phyloP scores from a whole-genome alignment of 2,888 invertebrate species.

The Epistrophe eligans region DNA sequence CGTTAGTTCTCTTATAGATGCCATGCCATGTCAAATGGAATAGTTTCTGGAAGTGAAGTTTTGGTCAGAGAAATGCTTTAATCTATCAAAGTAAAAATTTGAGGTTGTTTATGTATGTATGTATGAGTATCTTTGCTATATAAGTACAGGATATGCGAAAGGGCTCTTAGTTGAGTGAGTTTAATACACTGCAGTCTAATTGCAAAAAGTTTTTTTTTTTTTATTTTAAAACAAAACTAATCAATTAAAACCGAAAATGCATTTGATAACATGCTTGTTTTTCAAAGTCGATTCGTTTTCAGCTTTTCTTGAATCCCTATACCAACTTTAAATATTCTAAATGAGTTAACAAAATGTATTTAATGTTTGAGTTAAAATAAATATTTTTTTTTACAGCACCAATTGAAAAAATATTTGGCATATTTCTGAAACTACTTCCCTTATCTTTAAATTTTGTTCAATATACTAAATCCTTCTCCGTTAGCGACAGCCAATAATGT shows the following conservation, averaged over 20 bases:
- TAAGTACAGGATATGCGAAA: background rate
- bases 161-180: background rate
- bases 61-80: conserved; percentile 45
- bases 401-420: background rate
- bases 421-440: background rate
- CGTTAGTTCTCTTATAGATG: conserved; percentile 11
- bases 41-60: conserved; percentile 33
- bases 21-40: conserved; percentile 33
- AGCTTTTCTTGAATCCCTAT: too few relatives aligned
- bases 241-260: background rate
- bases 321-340: background rate
- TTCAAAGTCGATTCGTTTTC: background rate
- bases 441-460: background rate
- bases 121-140: background rate
- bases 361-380: too few relatives aligned
- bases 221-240: background rate
- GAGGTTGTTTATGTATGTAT: background rate
- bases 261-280: background rate
- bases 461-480: background rate
- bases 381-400: too few relatives aligned
- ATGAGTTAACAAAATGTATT: background rate
- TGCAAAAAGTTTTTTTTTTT: background rate
- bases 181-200: background rate
- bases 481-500: background rate
- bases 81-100: conserved; percentile 10